A percentile compares a stretch with the other conserved stretches of the same genome.
phyloP scores from a whole-genome alignment of 2,888 invertebrate species.

The Sisyra nigra region DNA sequence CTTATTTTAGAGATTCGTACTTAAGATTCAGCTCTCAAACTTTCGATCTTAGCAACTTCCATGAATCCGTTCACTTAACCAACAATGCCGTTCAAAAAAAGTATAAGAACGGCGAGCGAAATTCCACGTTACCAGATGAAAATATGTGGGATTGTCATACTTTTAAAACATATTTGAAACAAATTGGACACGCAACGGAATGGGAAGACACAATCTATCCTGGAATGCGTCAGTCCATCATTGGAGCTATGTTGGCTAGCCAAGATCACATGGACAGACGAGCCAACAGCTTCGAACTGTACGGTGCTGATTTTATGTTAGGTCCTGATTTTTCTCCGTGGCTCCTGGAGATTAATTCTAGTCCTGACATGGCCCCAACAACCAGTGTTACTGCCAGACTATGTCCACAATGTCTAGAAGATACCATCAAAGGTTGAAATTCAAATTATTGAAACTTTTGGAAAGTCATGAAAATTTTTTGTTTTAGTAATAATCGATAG shows the following conservation, averaged over 20 bases:
- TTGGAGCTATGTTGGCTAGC: constrained; percentile 63
- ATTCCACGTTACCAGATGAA: constrained; percentile 65
- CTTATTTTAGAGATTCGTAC: constrained; percentile 66
- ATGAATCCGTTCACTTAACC: constrained; percentile 84
- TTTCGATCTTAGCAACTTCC: constrained; percentile 72
- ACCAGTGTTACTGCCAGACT: constrained; percentile 77
- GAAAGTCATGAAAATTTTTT: background rate
- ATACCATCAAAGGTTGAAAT: constrained; percentile 69
- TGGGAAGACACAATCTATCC: constrained; percentile 80
- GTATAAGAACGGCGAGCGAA: constrained; percentile 57
- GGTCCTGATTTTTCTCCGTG: constrained; percentile 77
- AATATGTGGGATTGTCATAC: constrained; percentile 92
- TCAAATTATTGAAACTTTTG: background rate
- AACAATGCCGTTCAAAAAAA: constrained; percentile 88
- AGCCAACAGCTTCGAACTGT: constrained; percentile 78
- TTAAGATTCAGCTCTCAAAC: constrained; percentile 82
- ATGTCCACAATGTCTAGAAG: constrained; percentile 77
- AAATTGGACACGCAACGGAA: constrained; percentile 56
- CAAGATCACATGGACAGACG: constrained; percentile 72
- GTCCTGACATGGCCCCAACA: constrained; percentile 81
- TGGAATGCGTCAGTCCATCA: constrained; percentile 35
- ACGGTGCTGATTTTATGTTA: constrained; percentile 92
- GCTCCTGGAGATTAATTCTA: constrained; percentile 90
- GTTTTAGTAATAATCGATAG: constrained; percentile 63
- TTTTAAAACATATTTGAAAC: constrained; percentile 47